Percentiles rank a stretch among this genome's conserved stretches.
Evolutionary conservation across 1,140 invertebrate genomes (phyloP).

Genomic region (Nautilus pompilius): DNA sequence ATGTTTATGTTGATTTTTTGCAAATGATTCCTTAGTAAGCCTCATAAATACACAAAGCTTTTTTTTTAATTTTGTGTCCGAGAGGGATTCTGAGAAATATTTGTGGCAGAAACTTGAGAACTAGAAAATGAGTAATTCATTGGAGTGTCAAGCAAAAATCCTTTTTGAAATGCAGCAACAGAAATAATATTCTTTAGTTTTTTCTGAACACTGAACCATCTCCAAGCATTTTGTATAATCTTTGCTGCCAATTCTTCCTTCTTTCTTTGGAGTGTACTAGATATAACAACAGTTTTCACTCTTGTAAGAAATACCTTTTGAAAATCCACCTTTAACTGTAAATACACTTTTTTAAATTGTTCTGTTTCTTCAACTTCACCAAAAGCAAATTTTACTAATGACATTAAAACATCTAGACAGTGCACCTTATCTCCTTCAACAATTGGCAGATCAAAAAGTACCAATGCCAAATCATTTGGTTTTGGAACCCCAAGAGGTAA

Average conservation of each 20-base stretch:
- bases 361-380: constrained; percentile 88
- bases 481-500: constrained; percentile 84
- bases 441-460: constrained; percentile 94
- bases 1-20: too few species aligned
- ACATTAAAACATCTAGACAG: constrained; percentile 91
- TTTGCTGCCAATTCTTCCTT: constrained; percentile 90
- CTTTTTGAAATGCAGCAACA: too few species aligned
- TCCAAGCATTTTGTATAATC: constrained; percentile 74
- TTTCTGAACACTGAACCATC: constrained; percentile 40
- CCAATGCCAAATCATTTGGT: constrained; percentile 90
- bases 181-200: constrained; percentile 42
- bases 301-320: constrained; percentile 90
- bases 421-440: constrained; percentile 93
- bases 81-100: too few species aligned
- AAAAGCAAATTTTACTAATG: constrained; percentile 88
- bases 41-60: too few species aligned
- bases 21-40: too few species aligned
- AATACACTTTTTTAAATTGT: constrained; percentile 82
- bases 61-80: too few species aligned
- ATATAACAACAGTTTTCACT: constrained; percentile 88
- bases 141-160: too few species aligned
- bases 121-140: too few species aligned
- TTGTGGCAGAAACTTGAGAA: too few species aligned
- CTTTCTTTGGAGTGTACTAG: constrained; percentile 92
- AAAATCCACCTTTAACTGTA: constrained; percentile 94